These are phyloP conservation scores for Entomobrya proxima DNA, from an alignment of 2,888 invertebrate species.

Conservation along the genomic window DNA sequence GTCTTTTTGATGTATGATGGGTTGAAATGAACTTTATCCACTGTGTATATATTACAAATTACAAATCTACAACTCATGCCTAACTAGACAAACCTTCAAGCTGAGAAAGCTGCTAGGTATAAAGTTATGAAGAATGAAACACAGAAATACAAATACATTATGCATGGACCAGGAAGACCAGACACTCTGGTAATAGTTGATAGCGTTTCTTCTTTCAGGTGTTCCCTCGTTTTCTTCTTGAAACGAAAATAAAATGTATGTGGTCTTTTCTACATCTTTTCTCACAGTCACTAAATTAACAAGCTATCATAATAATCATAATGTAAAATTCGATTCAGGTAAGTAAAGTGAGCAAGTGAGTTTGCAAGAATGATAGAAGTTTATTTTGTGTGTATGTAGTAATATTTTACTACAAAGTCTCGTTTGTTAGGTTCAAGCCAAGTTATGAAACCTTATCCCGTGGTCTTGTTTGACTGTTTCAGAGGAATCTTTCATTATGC, in stretches of 20 bases:
- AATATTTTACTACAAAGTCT: neutral
- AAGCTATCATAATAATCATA: conserved; percentile 61
- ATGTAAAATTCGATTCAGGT: conserved; percentile 60
- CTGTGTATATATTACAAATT: conserved; percentile 56
- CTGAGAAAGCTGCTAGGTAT: neutral
- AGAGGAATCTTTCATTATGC: neutral
- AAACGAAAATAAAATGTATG: conserved; percentile 9
- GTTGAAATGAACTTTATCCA: conserved; percentile 66
- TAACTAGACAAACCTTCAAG: conserved; percentile 16
- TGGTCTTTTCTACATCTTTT: conserved; percentile 44
- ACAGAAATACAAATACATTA: conserved; percentile 11
- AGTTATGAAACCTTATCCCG: conserved; percentile 42
- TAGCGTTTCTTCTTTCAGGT: conserved; percentile 39
- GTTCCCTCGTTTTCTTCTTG: conserved; percentile 20
- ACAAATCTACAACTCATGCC: conserved; percentile 55
- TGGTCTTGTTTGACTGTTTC: conserved; percentile 7
- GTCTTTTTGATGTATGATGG: conserved; percentile 66
- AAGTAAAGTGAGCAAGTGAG: conserved; percentile 10
- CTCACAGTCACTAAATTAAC: conserved; percentile 59
- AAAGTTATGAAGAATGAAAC: neutral
- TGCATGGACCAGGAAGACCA: conserved; percentile 17
- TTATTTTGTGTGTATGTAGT: neutral
- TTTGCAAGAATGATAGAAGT: conserved; percentile 3
- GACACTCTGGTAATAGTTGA: neutral
- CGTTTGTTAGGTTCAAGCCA: neutral